Percentiles rank a stretch among this genome's conserved stretches.
Evolutionary conservation across 2,797 vertebrate species (phyloP).

Genomic region (Spinus olivaceus): DNA sequence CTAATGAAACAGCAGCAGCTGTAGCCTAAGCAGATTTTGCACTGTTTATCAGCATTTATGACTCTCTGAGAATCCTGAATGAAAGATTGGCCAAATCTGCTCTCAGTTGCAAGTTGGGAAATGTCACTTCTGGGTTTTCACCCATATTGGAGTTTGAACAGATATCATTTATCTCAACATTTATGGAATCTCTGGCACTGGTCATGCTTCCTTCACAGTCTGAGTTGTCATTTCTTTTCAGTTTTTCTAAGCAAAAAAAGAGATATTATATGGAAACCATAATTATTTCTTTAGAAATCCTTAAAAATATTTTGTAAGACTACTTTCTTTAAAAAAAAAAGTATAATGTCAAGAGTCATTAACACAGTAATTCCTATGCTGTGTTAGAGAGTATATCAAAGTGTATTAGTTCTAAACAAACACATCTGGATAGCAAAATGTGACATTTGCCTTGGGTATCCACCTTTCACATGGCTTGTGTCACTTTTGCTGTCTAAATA

Average conservation of each 20-base stretch:
- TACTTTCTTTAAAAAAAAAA: neutral
- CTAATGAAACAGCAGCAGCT: neutral
- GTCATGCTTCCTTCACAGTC: neutral
- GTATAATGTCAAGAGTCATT: neutral
- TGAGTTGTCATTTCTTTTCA: neutral
- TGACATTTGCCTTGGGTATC: neutral
- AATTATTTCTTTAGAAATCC: neutral
- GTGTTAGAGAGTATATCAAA: neutral
- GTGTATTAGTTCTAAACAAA: neutral
- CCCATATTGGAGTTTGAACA: neutral
- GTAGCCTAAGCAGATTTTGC: neutral
- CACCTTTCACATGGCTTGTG: neutral
- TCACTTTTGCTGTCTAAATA: neutral
- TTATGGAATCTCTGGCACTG: neutral
- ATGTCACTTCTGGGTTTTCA: neutral
- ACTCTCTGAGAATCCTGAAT: neutral
- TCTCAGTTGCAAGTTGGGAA: neutral
- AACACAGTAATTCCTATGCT: neutral
- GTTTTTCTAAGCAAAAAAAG: neutral
- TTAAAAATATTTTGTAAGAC: neutral
- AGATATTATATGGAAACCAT: neutral
- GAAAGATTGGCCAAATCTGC: neutral
- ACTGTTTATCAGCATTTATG: neutral
- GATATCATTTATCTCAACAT: neutral
- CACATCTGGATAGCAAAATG: neutral